Base-by-base conservation (phyloP, 2,113 vertebrate genomes). In the Marcusenius ussheri region DNA sequence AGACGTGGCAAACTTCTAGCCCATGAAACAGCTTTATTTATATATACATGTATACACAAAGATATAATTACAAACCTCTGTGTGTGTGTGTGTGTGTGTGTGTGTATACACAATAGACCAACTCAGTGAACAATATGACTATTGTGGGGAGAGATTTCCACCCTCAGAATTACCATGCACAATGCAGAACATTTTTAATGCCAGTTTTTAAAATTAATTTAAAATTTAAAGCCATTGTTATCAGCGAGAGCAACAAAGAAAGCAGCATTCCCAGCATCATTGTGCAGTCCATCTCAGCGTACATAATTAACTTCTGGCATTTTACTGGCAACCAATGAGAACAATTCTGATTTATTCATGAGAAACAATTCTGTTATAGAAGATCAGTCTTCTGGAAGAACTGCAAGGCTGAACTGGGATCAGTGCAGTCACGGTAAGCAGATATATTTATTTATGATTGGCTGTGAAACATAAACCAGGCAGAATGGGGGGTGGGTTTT, bases 281-380 rank as follows among this genome's bases (percentile, higher is more conserved):
- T 3, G 17, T 5, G 74, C 42, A 5, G 15, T 27, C 62, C 50
- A 42, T 35, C 74, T 50, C 50, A 7, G 89, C 35, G 83, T 77
- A 56, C 77, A 46, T 84, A 83, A 89, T 58, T 58, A 89, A 49
- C 17, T 45, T 24, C 15, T 56, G 24, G 24, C 39, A 53, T 15
- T 84, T 31, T 10, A 53, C 50, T 49, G 85, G 13, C 27, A 85
- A 87, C 50, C 49, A 39, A 1, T 31, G 15, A 51, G 74, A 80
- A 50, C 83, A n/a, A 31, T 31, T 19, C 35, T 58, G 50, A 24
- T 84, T 56, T 84, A 84, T 89, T 89, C 89, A 83, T 84, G 31
- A 84, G 74, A 8, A 56, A 84, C 39, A 83, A 89, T 58, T 89
- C 50, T 42, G 53, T 58, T 89, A 89, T 83, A 39, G 46, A 89